Evolutionary conservation across 2,113 vertebrate genomes (phyloP).

Genomic region (Hirundichthys speculiger): DNA sequence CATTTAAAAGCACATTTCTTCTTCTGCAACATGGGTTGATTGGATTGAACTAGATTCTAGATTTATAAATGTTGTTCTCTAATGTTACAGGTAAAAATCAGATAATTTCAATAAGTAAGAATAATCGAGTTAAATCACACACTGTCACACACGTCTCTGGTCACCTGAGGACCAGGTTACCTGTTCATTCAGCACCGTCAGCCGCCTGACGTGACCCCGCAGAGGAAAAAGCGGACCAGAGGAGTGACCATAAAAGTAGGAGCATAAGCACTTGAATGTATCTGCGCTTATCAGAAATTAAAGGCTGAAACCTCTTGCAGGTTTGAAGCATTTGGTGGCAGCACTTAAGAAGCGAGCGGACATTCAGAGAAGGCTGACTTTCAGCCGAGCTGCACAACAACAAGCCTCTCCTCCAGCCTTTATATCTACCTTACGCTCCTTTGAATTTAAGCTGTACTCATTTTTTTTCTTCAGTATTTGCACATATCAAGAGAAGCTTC

Average conservation of each 20-base stretch:
- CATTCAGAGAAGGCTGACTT: constrained; percentile 31
- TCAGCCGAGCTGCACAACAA: constrained; percentile 55
- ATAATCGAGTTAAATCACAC: no score
- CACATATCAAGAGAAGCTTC: constrained; percentile 20
- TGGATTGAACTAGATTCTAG: no score
- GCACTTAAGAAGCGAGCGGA: constrained; percentile 38
- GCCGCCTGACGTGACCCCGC: no score
- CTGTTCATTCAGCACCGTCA: constrained; percentile 38
- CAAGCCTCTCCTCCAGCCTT: constrained; percentile 52
- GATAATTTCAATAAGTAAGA: no score
- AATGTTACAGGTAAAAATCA: no score
- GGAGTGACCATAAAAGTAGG: neutral
- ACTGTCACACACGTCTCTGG: no score
- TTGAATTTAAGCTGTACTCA: neutral
- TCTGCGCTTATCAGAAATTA: neutral
- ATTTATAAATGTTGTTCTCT: no score
- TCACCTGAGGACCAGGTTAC: no score
- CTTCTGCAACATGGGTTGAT: no score
- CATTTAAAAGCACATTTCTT: no score
- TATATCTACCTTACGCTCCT: constrained; percentile 10
- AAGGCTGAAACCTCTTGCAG: neutral
- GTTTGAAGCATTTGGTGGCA: constrained; percentile 35
- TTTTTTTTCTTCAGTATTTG: neutral
- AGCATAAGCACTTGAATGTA: no score
- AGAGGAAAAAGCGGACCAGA: neutral